Base-by-base conservation (phyloP, 2,113 vertebrate species). In the Todiramphus saurophagus region DNA sequence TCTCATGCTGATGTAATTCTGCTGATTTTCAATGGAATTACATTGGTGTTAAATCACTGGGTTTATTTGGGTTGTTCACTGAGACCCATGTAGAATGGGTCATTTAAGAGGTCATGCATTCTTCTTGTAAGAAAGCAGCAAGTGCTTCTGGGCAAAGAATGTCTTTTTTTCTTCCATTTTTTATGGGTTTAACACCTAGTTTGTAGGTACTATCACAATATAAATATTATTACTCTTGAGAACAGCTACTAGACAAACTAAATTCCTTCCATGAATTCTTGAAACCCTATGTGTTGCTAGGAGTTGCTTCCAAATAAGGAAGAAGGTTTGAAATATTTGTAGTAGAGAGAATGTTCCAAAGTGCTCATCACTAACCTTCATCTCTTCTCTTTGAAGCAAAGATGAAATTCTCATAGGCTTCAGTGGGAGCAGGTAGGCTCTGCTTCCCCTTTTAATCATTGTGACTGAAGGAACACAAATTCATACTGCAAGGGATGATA, bases 21-120 rank as follows among this genome's bases (percentile, higher is more conserved):
- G 68, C 66, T 91, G 83, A 92, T 97, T 96, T 96, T 94, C 90
- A 90, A 30, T 72, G 83, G 89, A 92, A 94, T 90, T 94, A 94
- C 73, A 87, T 83, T 0, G 5, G 81, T 94, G 84, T 89, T 89
- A 94, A 94, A 95, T 87, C 0, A 2, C 28, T 3, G 24, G 44
- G 37, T 89, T 95, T 93, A 84, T 93, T 78, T 90, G 74, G 43
- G 77, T 72, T 90, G 64, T 83, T 94, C 30, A 13, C 60, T 75
- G 85, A 84, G 88, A 92, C 89, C 63, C 76, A 48, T 75, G 83
- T 87, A 74, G 77, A 94, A 83, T 8, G 21, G 79, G 66, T 93
- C 60, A 50, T 87, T 89, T 83, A 66, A 92, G 89, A 94, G 80
- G 83, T 87, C 80, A 35, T 64, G 33, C 51, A 72, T 94, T 92